phyloP scores from a whole-genome alignment of 2,888 invertebrate species.

The Thecophora atra region DNA sequence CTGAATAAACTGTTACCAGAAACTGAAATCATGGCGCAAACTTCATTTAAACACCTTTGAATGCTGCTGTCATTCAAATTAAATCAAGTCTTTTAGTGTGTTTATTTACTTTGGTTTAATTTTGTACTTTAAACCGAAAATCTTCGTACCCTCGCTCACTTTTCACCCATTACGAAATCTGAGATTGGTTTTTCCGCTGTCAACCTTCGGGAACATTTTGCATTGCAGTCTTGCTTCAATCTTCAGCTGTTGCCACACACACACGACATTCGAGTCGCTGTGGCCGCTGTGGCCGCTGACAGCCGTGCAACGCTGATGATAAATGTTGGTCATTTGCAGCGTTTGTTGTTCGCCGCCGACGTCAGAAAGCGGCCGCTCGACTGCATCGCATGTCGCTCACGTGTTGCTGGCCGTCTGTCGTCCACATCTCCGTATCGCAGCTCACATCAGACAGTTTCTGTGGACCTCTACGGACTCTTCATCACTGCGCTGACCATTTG shows the following conservation, averaged over 20 bases:
- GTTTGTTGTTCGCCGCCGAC: slow-evolving; percentile 30
- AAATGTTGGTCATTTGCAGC: not conserved
- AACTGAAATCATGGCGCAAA: too few relatives aligned
- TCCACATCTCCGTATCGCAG: slow-evolving; percentile 18
- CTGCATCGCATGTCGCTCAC: not conserved
- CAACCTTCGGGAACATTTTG: not conserved
- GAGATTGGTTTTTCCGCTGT: not conserved
- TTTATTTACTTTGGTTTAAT: too few relatives aligned
- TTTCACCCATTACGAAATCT: too few relatives aligned
- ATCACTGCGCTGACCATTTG: slow-evolving; percentile 20
- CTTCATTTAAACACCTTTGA: too few relatives aligned
- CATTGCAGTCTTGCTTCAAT: not conserved
- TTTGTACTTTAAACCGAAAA: too few relatives aligned
- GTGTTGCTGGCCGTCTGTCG: not conserved
- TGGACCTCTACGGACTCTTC: not conserved
- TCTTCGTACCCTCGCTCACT: too few relatives aligned
- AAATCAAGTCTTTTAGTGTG: too few relatives aligned
- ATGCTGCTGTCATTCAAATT: too few relatives aligned
- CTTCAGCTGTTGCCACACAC: not conserved
- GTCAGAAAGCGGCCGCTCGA: not conserved
- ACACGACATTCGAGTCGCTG: slow-evolving; percentile 5
- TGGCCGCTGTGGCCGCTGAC: slow-evolving; percentile 22
- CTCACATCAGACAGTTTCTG: slow-evolving; percentile 1
- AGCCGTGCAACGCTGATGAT: slow-evolving; percentile 24
- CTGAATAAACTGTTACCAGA: too few relatives aligned